Conservation (phyloP, 1,140 invertebrate species). For the Acromyrmex charruanus region DNA sequence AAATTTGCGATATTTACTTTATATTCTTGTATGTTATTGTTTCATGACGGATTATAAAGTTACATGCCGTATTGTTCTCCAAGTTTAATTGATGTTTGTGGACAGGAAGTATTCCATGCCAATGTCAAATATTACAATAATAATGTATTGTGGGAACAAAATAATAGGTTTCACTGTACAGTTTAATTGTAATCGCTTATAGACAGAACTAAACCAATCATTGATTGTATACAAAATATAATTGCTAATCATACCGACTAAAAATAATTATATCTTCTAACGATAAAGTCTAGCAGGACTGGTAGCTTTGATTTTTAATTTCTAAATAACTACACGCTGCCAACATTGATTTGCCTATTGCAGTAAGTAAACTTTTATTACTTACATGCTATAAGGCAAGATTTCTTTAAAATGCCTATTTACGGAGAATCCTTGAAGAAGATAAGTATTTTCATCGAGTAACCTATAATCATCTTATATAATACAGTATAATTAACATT, state of each 20-base stretch:
- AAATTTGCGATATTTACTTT: conserved; percentile 51
- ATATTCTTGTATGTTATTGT: conserved; percentile 51
- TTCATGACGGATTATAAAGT: neutral
- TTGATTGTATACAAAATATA: neutral
- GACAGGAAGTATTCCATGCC: conserved; percentile 14
- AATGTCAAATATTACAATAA: conserved; percentile 44
- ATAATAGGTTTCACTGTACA: neutral
- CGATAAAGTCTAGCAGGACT: neutral
- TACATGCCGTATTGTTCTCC: conserved; percentile 20
- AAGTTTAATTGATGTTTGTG: conserved; percentile 31
- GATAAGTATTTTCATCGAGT: conserved; percentile 1
- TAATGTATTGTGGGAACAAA: conserved; percentile 28
- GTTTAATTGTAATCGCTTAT: conserved; percentile 32
- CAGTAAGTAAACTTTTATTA: conserved; percentile 1
- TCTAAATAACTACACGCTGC: neutral
- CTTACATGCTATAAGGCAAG: neutral
- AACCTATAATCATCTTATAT: conserved; percentile 31
- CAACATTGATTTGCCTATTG: neutral
- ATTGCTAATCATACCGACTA: neutral
- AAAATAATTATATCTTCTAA: neutral
- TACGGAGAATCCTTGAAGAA: neutral
- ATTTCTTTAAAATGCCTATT: conserved; percentile 14
- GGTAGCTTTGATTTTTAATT: neutral
- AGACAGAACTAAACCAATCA: neutral
- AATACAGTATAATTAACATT: conserved; percentile 28